These are phyloP conservation scores for Kryphioiulus occultus DNA, from an alignment of 2,888 invertebrate genomes.

Conservation along the genomic window DNA sequence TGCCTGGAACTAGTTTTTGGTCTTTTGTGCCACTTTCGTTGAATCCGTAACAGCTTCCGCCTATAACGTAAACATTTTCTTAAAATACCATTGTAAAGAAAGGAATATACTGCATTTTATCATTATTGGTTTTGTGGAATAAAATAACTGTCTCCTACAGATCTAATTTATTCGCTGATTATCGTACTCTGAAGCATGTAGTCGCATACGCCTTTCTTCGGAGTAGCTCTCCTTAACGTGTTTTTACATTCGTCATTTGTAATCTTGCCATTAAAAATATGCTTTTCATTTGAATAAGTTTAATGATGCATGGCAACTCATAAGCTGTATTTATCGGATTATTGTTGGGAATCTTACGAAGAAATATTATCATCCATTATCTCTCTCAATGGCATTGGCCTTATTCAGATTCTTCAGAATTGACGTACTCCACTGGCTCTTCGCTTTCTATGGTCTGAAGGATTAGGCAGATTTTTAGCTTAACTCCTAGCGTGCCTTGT, in stretches of 20 bases:
- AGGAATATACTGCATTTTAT: not conserved
- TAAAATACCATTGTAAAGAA: not conserved
- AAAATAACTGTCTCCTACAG: not conserved
- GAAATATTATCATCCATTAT: not conserved
- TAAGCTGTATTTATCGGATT: not conserved
- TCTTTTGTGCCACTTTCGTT: not conserved
- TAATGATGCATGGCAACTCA: not conserved
- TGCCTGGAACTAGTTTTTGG: not conserved
- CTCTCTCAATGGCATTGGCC: not conserved
- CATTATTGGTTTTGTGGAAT: not conserved
- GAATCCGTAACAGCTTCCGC: not conserved
- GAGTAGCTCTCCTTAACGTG: not conserved
- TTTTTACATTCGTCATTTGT: not conserved
- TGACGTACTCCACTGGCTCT: not conserved
- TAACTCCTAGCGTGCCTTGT: not conserved
- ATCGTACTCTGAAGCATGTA: not conserved
- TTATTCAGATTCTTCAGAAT: not conserved
- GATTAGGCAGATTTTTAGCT: not conserved
- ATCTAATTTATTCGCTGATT: not conserved
- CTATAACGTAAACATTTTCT: not conserved
- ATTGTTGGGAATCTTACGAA: not conserved
- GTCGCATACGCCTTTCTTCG: too few species aligned
- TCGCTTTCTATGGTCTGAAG: not conserved
- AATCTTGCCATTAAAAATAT: constrained; percentile 7
- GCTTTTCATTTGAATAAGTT: not conserved